These are phyloP conservation scores for Megaceryle maxima DNA, from an alignment of 2,113 vertebrate species.

Conservation along the genomic window DNA sequence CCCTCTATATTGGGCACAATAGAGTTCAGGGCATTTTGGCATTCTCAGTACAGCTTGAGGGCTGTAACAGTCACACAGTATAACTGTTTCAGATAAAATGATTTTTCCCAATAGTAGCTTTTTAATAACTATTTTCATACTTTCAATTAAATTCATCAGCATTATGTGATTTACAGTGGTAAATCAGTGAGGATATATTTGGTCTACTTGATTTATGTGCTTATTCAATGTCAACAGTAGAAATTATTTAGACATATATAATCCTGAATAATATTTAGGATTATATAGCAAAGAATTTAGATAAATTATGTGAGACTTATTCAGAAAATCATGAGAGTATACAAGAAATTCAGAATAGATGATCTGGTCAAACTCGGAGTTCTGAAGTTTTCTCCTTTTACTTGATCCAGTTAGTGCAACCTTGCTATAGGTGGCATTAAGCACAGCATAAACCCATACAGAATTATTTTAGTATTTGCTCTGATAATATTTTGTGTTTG, in stretches of 20 bases:
- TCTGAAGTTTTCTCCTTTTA: neutral
- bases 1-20: neutral
- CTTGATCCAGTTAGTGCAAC: neutral
- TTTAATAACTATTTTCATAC: neutral
- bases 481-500: neutral
- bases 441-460: neutral
- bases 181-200: neutral
- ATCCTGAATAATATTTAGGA: neutral
- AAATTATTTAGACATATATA: neutral
- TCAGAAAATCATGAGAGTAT: neutral
- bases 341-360: neutral
- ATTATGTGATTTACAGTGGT: neutral
- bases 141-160: neutral
- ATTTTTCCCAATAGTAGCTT: neutral
- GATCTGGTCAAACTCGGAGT: neutral
- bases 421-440: neutral
- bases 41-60: neutral
- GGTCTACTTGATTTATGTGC: neutral
- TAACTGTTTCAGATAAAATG: neutral
- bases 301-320: neutral
- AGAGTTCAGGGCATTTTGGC: neutral
- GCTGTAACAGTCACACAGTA: neutral
- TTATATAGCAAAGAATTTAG: neutral
- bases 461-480: neutral
- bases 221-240: neutral